phyloP scores from a whole-genome alignment of 2,888 invertebrate genomes.

The Rugalucina vietnamica region DNA sequence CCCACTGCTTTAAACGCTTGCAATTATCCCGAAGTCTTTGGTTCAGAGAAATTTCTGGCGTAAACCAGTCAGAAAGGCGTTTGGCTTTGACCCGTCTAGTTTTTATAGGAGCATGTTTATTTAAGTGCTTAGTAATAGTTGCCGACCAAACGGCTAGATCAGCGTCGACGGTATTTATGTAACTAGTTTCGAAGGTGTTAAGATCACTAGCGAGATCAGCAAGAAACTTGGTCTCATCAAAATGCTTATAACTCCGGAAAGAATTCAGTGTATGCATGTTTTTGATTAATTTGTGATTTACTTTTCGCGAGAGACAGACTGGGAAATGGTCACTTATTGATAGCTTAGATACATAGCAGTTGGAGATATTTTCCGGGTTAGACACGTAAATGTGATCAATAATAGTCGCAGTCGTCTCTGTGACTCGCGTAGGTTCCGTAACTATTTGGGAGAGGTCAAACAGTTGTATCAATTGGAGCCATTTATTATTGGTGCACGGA shows the following conservation, averaged over 20 bases:
- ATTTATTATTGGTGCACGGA: no score
- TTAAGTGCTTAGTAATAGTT: background rate
- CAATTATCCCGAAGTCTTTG: background rate
- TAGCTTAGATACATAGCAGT: no score
- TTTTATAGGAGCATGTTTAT: background rate
- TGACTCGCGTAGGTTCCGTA: no score
- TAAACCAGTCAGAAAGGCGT: background rate
- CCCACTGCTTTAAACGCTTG: background rate
- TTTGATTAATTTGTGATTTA: background rate
- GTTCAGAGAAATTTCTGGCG: background rate
- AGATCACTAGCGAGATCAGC: background rate
- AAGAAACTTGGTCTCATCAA: background rate
- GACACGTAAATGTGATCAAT: no score
- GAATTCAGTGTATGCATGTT: background rate
- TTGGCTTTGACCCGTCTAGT: background rate
- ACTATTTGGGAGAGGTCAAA: no score
- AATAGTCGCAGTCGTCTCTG: no score
- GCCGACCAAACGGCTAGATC: background rate
- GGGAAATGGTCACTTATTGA: no score
- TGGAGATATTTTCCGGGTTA: no score
- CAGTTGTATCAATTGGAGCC: no score
- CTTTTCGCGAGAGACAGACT: background rate
- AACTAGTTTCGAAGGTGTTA: background rate
- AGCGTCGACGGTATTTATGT: background rate
- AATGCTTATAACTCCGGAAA: background rate